Percentiles rank a stretch among this genome's conserved stretches.
phyloP scores from a whole-genome alignment of 2,888 invertebrate species.

The Pedicia rivosa region DNA sequence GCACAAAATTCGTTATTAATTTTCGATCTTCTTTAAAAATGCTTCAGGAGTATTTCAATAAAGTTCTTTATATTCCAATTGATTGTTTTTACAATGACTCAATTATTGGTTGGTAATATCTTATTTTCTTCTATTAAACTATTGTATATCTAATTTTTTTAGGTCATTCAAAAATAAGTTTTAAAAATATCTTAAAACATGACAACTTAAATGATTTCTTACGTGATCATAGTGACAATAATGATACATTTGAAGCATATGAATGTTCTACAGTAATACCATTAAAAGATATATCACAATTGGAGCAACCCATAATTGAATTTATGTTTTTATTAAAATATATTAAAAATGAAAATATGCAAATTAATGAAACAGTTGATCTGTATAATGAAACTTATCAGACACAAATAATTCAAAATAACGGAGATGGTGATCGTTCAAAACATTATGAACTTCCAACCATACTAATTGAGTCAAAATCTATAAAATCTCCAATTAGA shows the following conservation, averaged over 20 bases:
- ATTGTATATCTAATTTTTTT: not conserved
- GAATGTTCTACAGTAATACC: slow-evolving; percentile 7
- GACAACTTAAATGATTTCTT: slow-evolving; percentile 14
- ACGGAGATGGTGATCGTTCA: slow-evolving; percentile 13
- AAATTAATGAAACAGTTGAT: slow-evolving; percentile 8
- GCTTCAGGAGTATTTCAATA: slow-evolving; percentile 30
- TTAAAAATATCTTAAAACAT: slow-evolving; percentile 17
- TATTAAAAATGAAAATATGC: slow-evolving; percentile 13
- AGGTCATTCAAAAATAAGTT: slow-evolving; percentile 21
- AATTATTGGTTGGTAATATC: slow-evolving; percentile 21
- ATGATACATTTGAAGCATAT: slow-evolving; percentile 8
- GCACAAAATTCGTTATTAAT: slow-evolving; percentile 32
- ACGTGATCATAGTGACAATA: not conserved
- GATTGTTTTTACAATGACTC: slow-evolving; percentile 27
- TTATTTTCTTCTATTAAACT: not conserved
- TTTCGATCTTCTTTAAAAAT: slow-evolving; percentile 31
- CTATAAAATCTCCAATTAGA: no score
- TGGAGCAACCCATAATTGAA: slow-evolving; percentile 19
- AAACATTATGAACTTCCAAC: no score
- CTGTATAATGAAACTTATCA: slow-evolving; percentile 4
- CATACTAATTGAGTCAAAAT: no score
- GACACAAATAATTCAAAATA: slow-evolving; percentile 10
- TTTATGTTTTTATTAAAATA: slow-evolving; percentile 18
- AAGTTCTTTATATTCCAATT: slow-evolving; percentile 31
- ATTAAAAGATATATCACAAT: slow-evolving; percentile 15